Base-by-base conservation (phyloP, 2,888 invertebrate species). In the Netelia virgata region DNA sequence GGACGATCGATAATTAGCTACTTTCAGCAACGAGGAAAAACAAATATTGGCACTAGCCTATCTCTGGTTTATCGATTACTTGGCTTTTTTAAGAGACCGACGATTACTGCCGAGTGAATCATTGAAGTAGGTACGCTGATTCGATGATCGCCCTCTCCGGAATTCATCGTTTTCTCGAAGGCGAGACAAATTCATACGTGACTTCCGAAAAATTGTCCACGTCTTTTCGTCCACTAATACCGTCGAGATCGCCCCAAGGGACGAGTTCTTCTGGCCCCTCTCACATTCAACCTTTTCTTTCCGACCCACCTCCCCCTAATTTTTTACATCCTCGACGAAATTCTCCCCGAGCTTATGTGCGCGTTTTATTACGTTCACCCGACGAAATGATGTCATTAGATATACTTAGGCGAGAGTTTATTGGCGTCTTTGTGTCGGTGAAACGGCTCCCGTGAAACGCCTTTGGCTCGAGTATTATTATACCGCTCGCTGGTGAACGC, bases 371-470 rank as follows among this genome's bases (percentile, higher is more conserved):
- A 87, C 90, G 85, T 86, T 87, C 78, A 84, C 86, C 88, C 86
- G 86, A 87, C 87, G 90, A 86, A 91, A 92, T 91, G 91, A 91
- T 91, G 91, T 90, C 91, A 92, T 92, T 92, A 92, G 91, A 90
- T 90, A 91, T 92, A 91, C 91, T 92, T 91, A 91, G 90, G 89
- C 83, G 86, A 86, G 87, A 90, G 86, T 92, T 92, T 92, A 92
- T 92, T 86, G 89, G 76, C 87, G 80, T 89, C 89, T 86, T 91
- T 91, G 90, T 88, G 88, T 87, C 88, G 72, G 84, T 80, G 86
- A 82, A 86, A 87, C 88, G 86, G 88, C 89, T 90, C 85, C 88
- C 83, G 90, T 90, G 86, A 87, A 90, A 89, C 84, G 86, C 87
- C 64, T 64, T 59, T 20, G 73, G 69, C 77, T 57, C 18, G 55